These are phyloP conservation scores for Melanotaenia nigrans DNA, from an alignment of 2,797 vertebrate species.

Conservation along the genomic window DNA sequence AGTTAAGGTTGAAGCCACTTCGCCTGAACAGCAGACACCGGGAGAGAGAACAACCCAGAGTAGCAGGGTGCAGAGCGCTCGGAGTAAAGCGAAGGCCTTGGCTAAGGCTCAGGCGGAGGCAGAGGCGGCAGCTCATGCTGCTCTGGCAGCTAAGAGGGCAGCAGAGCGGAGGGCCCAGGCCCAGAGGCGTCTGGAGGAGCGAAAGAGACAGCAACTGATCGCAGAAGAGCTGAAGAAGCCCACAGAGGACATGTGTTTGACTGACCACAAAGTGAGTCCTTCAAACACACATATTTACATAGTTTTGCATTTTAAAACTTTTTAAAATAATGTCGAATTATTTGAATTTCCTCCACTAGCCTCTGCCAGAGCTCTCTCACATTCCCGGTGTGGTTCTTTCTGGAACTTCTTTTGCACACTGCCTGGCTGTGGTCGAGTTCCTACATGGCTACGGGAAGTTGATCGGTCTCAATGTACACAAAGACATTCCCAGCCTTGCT, in stretches of 20 bases:
- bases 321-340: not conserved
- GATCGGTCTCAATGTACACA: constrained; percentile 89
- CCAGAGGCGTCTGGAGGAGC: constrained; percentile 90
- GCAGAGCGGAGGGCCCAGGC: constrained; percentile 85
- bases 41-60: constrained; percentile 80
- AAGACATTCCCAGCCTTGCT: constrained; percentile 90
- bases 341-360: constrained; percentile 74
- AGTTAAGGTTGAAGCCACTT: constrained; percentile 53
- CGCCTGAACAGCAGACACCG: constrained; percentile 73
- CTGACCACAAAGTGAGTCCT: constrained; percentile 89
- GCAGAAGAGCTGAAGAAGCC: constrained; percentile 97
- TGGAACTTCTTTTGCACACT: constrained; percentile 89
- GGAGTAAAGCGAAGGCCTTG: constrained; percentile 85
- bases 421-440: constrained; percentile 92
- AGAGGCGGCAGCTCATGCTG: constrained; percentile 86
- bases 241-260: constrained; percentile 95
- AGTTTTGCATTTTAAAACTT: not conserved
- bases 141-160: constrained; percentile 83
- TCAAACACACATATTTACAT: not conserved
- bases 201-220: constrained; percentile 91
- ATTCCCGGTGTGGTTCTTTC: constrained; percentile 92
- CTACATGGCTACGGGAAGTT: constrained; percentile 93
- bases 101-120: constrained; percentile 86
- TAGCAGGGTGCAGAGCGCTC: constrained; percentile 80
- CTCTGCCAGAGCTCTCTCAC: constrained; percentile 88